Evolutionary conservation across 2,113 vertebrate genomes (phyloP), one percentile per base, ranked within the genome.

Genomic region (Fulmarus glacialis): DNA sequence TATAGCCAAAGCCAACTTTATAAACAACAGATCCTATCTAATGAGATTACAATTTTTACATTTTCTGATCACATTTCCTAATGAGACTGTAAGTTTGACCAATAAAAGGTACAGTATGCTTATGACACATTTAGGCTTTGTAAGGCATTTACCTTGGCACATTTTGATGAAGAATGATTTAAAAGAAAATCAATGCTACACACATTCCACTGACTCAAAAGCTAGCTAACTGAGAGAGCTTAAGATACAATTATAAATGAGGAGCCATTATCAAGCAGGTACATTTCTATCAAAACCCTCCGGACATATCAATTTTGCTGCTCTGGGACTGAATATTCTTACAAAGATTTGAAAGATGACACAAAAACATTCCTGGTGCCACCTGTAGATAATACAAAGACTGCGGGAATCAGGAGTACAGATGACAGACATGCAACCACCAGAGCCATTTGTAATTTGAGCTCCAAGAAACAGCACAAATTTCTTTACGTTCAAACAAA

Each of bases 21-120:
- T 82, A 92, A 94, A 94, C 64, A 94, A 86, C 86, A 96, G 82
- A 94, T 81, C 45, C 86, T 62, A 92, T 21, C 67, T 96, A 97
- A 97, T 22, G 29, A 91, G 63, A 95, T 95, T 91, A 94, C 19
- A 80, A 50, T 90, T 97, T 93, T 90, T 80, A 95, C 40, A 77
- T 97, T 94, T 93, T 93, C 74, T 95, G 95, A 97, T 85, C 45
- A 64, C 52, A 95, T 96, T 91, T 94, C 93, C 93, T 94, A 87
- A 95, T 80, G 45, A 82, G 70, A 94, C 79, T 80, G 53, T 24
- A 79, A 93, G 34, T 88, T 93, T 85, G 74, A 64, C 56, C 78
- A 80, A 58, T 75, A 87, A 93, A 95, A 93, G 21, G 91, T 58
- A 91, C 45, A 62, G 27, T 67, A 77, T 36, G 62, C 58, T 72